Evolutionary conservation across 1,140 invertebrate genomes (phyloP).

Genomic region (Lethrus apterus): DNA sequence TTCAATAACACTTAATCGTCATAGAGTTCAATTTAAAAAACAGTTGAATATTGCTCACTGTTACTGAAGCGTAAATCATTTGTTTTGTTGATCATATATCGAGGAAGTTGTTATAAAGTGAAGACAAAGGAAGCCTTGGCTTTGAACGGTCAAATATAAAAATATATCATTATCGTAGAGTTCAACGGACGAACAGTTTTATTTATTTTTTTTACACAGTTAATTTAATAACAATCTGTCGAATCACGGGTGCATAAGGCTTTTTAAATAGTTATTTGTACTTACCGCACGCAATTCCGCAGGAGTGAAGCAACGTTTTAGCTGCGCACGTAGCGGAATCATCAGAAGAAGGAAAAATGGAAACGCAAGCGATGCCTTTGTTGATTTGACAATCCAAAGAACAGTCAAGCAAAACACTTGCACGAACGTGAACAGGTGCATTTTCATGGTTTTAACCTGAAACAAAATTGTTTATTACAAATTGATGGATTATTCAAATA

Average conservation of each 20-base stretch:
- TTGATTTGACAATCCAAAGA: conserved; percentile 84
- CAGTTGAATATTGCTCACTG: no score
- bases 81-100: neutral
- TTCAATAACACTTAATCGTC: no score
- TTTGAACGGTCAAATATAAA: no score
- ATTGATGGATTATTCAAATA: neutral
- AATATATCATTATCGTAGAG: no score
- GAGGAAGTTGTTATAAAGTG: neutral
- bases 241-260: no score
- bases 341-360: conserved; percentile 89
- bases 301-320: conserved; percentile 67
- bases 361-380: conserved; percentile 75
- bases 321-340: conserved; percentile 73
- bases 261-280: conserved; percentile 25
- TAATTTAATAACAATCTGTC: no score
- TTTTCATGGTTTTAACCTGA: conserved; percentile 80
- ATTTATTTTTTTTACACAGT: no score
- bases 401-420: conserved; percentile 71
- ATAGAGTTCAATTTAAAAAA: no score
- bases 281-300: conserved; percentile 75
- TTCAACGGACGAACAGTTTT: no score
- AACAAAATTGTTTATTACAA: conserved; percentile 30
- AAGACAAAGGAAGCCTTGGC: neutral
- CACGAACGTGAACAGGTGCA: conserved; percentile 85
- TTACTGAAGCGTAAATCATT: no score